Percentiles rank a stretch among this genome's conserved stretches.
These are phyloP conservation scores for Oscheius sp. DNA, from an alignment of 2,888 invertebrate species.

Conservation along the genomic window DNA sequence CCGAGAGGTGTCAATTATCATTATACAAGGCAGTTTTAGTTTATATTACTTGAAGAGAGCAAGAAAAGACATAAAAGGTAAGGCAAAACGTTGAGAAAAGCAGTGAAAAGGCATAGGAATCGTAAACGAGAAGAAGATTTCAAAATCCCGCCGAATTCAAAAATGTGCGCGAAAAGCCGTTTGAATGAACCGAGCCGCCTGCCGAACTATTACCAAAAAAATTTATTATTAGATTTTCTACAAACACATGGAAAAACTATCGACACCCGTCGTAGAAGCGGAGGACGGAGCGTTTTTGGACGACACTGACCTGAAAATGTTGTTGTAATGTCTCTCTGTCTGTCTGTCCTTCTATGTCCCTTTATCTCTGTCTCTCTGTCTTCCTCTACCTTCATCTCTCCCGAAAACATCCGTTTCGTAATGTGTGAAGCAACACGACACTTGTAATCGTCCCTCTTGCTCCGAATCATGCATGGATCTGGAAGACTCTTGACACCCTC, in stretches of 20 bases:
- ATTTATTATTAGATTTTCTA: not conserved
- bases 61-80: too few species aligned
- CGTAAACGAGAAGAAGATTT: too few species aligned
- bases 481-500: not conserved
- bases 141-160: too few species aligned
- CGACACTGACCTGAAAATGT: conserved; percentile 33
- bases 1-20: too few species aligned
- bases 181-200: too few species aligned
- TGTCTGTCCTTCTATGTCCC: not conserved
- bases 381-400: conserved; percentile 3
- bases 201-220: too few species aligned
- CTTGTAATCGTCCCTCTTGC: not conserved
- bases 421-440: conserved; percentile 25
- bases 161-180: too few species aligned
- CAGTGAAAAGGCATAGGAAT: too few species aligned
- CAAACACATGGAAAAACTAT: not conserved
- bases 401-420: conserved; percentile 20
- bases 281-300: conserved; percentile 31
- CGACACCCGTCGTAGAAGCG: conserved; percentile 31
- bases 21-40: too few species aligned
- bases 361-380: not conserved
- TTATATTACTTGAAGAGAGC: too few species aligned
- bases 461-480: conserved; percentile 11
- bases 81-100: too few species aligned
- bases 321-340: not conserved